A percentile compares a stretch with the other conserved stretches of the same genome.
Conservation (phyloP, 2,888 invertebrate genomes). For the Phyllotreta striolata region DNA sequence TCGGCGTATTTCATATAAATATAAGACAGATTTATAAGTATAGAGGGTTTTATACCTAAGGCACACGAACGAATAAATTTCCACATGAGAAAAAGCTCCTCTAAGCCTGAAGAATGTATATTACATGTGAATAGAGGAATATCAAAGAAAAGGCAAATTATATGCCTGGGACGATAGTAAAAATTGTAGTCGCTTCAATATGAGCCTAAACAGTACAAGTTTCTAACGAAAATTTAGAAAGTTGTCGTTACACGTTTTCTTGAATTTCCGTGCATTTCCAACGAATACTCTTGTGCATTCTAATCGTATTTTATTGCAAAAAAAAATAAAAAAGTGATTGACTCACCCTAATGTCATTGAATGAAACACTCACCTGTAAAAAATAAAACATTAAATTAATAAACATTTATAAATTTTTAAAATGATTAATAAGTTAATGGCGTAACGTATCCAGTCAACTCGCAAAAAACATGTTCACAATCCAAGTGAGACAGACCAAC, state of each 20-base stretch:
- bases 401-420: too few species aligned
- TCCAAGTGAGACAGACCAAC: constrained; percentile 14
- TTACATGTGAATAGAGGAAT: constrained; percentile 56
- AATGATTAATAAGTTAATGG: too few species aligned
- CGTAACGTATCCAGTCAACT: neutral
- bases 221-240: constrained; percentile 17
- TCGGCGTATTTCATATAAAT: constrained; percentile 41
- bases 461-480: constrained; percentile 2
- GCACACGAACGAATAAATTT: constrained; percentile 49
- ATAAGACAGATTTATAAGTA: constrained; percentile 44
- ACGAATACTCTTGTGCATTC: too few species aligned
- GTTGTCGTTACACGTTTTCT: constrained; percentile 15
- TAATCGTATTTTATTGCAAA: too few species aligned
- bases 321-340: too few species aligned
- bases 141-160: constrained; percentile 52
- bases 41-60: constrained; percentile 40
- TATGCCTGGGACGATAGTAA: constrained; percentile 36
- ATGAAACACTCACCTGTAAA: too few species aligned
- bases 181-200: constrained; percentile 23
- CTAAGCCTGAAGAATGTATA: constrained; percentile 49
- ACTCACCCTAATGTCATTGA: too few species aligned
- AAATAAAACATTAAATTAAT: too few species aligned
- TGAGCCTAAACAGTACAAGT: constrained; percentile 1
- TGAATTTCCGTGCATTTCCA: neutral
- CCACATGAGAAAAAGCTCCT: constrained; percentile 46